phyloP scores from a whole-genome alignment of 2,797 vertebrate genomes.

The Sebastes jordani region DNA sequence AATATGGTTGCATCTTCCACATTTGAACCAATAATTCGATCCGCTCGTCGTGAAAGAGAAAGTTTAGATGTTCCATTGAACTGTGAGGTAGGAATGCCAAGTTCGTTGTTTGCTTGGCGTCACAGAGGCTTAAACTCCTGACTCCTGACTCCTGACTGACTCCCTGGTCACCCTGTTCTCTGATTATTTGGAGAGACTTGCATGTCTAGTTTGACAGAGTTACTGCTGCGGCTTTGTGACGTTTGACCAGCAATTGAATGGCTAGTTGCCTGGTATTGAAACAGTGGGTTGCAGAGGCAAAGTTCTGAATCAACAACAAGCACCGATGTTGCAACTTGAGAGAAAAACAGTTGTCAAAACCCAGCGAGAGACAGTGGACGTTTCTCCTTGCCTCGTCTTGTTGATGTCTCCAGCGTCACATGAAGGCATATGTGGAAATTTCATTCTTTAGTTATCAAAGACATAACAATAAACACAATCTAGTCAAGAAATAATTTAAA shows the following conservation, averaged over 20 bases:
- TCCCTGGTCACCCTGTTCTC: not conserved
- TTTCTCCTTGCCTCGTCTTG: not conserved
- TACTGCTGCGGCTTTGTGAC: not conserved
- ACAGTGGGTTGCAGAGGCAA: not conserved
- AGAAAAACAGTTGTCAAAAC: not conserved
- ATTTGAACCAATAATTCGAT: not conserved
- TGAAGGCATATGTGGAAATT: not conserved
- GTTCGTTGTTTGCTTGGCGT: not conserved
- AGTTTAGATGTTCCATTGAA: not conserved
- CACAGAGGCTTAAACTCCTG: not conserved
- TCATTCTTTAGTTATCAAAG: not conserved
- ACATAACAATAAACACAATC: not conserved
- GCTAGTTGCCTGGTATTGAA: not conserved
- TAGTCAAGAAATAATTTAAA: not conserved
- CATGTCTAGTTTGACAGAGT: not conserved
- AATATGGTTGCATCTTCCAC: not conserved
- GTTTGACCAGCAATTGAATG: not conserved
- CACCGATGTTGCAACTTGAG: not conserved
- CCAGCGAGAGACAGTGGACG: not conserved
- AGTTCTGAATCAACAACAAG: not conserved
- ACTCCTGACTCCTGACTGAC: not conserved
- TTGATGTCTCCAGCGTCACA: not conserved
- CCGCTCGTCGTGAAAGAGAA: not conserved
- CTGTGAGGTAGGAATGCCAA: not conserved
- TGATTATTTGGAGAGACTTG: not conserved